phyloP scores from a whole-genome alignment of 2,797 vertebrate genomes.

The Chaetodon trifasciatus region DNA sequence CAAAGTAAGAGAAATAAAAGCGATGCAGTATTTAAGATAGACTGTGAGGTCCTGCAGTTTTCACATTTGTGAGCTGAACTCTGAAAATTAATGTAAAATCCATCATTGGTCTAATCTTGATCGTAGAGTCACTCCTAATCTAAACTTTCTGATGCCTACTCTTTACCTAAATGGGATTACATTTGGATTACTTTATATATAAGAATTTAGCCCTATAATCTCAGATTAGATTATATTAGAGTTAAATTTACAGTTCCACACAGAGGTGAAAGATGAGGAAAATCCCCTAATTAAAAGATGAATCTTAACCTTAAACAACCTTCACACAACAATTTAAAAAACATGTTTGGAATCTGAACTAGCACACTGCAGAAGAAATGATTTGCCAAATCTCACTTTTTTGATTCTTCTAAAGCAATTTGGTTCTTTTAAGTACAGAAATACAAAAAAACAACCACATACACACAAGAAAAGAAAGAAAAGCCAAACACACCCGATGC shows the following conservation, averaged over 20 bases:
- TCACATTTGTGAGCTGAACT: background rate
- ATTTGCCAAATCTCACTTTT: background rate
- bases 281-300: background rate
- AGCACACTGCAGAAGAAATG: background rate
- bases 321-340: background rate
- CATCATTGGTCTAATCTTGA: background rate
- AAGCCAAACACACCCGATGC: background rate
- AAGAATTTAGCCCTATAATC: background rate
- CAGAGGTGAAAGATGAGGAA: background rate
- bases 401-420: background rate
- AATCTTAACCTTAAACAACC: background rate
- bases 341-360: background rate
- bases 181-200: background rate
- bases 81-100: background rate
- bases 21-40: background rate
- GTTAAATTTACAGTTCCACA: background rate
- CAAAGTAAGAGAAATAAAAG: background rate
- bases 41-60: background rate
- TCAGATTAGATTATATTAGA: background rate
- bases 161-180: background rate
- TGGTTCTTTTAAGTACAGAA: background rate
- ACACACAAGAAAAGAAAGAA: background rate
- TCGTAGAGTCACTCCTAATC: background rate
- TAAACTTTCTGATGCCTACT: background rate
- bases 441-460: background rate